phyloP scores from a whole-genome alignment of 2,888 invertebrate genomes.

The Cremastobaeus sp. region DNA sequence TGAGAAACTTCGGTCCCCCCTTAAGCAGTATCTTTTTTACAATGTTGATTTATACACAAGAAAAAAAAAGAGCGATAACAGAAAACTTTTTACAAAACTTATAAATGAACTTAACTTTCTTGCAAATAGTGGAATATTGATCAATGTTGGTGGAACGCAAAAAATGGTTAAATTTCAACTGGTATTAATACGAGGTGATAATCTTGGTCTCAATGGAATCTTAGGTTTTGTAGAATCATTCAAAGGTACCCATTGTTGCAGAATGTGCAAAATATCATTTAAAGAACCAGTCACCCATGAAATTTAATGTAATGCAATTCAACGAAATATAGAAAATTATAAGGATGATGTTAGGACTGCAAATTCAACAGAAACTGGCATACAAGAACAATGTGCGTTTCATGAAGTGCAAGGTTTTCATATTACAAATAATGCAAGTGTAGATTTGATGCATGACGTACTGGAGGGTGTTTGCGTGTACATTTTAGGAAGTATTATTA shows the following conservation, averaged over 20 bases:
- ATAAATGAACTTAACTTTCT: background rate
- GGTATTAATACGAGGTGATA: no score
- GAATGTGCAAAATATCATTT: no score
- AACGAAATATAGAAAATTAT: background rate
- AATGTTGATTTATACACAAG: background rate
- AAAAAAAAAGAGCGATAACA: background rate
- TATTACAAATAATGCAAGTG: background rate
- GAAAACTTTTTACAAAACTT: background rate
- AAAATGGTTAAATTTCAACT: background rate
- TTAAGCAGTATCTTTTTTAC: background rate
- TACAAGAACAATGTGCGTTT: background rate
- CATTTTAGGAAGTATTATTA: background rate
- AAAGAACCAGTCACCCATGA: background rate
- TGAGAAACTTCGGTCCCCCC: no score
- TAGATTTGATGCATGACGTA: background rate
- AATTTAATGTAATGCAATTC: background rate
- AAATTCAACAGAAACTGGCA: background rate
- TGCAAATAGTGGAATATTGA: background rate
- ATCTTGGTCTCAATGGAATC: no score
- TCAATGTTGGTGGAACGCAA: background rate
- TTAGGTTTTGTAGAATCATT: no score
- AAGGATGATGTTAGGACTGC: background rate
- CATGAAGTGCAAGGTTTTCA: background rate
- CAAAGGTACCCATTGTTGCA: no score
- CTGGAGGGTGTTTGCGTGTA: background rate